These are phyloP conservation scores for Cuculus canorus DNA, from an alignment of 2,797 vertebrate genomes.

Conservation along the genomic window DNA sequence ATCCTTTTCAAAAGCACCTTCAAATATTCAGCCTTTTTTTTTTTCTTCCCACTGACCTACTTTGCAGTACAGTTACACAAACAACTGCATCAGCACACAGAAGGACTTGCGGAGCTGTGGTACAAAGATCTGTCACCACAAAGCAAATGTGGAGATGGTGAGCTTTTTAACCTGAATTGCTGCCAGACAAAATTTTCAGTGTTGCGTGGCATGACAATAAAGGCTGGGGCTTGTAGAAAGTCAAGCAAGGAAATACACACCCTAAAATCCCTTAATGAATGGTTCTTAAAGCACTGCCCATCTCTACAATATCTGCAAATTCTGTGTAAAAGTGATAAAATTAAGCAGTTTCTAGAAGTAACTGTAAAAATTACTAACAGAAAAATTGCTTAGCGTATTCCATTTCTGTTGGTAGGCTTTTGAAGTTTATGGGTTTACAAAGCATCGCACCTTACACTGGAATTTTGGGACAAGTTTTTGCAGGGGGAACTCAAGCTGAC, in stretches of 20 bases:
- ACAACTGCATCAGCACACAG: conserved; percentile 15
- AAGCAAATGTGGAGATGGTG: neutral
- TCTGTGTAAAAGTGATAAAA: neutral
- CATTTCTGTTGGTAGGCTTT: neutral
- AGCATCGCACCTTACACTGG: neutral
- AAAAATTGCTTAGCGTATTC: neutral
- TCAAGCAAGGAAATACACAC: neutral
- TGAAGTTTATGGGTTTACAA: neutral
- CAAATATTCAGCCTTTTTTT: neutral
- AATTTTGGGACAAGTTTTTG: neutral
- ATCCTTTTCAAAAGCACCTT: conserved; percentile 14
- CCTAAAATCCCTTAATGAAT: neutral
- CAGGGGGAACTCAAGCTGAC: neutral
- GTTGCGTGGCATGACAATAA: neutral
- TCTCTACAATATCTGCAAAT: neutral
- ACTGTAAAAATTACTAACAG: neutral
- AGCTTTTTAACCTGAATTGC: neutral
- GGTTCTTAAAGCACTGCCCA: neutral
- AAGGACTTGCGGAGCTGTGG: neutral
- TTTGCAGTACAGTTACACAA: conserved; percentile 48
- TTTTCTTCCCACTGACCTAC: conserved; percentile 9
- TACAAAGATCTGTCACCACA: neutral
- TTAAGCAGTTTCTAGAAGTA: neutral
- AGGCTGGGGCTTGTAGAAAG: neutral
- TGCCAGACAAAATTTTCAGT: neutral